Conservation (phyloP, 1,140 invertebrate genomes). For the Solenopsis fugax region DNA sequence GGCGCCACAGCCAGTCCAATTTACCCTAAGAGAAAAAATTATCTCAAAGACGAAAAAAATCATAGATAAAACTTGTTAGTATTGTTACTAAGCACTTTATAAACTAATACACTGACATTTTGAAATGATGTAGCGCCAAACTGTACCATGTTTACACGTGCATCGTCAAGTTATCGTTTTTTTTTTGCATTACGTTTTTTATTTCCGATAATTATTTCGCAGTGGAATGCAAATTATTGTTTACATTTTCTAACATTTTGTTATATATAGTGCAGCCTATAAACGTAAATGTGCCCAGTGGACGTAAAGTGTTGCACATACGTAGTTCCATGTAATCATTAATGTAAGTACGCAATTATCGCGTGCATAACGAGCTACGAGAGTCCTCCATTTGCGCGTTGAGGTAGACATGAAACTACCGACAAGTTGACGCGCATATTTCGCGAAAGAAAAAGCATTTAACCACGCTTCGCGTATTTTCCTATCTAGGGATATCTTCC, state of each 20-base stretch:
- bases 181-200: background rate
- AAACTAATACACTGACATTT: background rate
- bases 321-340: slow-evolving; percentile 59
- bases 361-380: slow-evolving; percentile 63
- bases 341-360: slow-evolving; percentile 64
- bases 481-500: slow-evolving; percentile 39
- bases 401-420: slow-evolving; percentile 36
- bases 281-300: slow-evolving; percentile 47
- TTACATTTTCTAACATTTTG: slow-evolving; percentile 31
- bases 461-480: slow-evolving; percentile 6
- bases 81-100: background rate
- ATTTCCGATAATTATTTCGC: background rate
- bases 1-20: background rate
- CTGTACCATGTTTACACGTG: background rate
- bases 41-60: slow-evolving; percentile 14
- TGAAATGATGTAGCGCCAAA: background rate
- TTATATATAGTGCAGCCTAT: slow-evolving; percentile 10
- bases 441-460: slow-evolving; percentile 35
- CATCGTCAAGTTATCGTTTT: background rate
- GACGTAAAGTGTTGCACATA: slow-evolving; percentile 43
- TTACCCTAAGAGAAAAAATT: background rate
- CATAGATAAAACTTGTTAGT: background rate
- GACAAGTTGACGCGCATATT: slow-evolving; percentile 39
- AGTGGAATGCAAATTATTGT: slow-evolving; percentile 23
- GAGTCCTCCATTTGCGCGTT: slow-evolving; percentile 57